Evolutionary conservation across 2,888 invertebrate genomes (phyloP).

Genomic region (Erannis defoliaria): DNA sequence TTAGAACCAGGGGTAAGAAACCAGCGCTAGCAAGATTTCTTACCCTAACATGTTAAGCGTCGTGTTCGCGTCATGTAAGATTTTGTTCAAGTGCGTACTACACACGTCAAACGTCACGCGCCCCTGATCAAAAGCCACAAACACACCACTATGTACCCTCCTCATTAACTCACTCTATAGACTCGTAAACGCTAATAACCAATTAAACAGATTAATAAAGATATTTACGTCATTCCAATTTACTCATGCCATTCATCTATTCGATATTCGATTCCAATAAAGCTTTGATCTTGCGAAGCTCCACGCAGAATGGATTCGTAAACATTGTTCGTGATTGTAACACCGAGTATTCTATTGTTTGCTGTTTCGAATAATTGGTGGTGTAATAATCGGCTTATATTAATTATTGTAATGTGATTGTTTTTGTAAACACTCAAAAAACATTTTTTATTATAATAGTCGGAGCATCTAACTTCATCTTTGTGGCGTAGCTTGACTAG

Average conservation of each 20-base stretch:
- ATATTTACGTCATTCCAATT: constrained; percentile 79
- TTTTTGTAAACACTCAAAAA: neutral
- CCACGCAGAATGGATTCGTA: constrained; percentile 66
- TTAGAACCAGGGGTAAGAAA: constrained; percentile 1
- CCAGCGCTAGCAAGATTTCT: constrained; percentile 15
- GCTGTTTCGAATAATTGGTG: constrained; percentile 53
- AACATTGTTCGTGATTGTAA: constrained; percentile 76
- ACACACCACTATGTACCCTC: constrained; percentile 64
- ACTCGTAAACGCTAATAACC: constrained; percentile 79
- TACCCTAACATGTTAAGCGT: constrained; percentile 29
- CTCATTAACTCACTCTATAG: constrained; percentile 74
- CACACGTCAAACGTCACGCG: constrained; percentile 50
- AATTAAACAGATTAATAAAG: constrained; percentile 84
- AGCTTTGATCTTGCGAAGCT: constrained; percentile 74
- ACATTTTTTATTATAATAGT: too few species aligned
- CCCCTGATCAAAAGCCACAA: constrained; percentile 69
- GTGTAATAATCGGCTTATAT: constrained; percentile 60
- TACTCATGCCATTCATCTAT: constrained; percentile 50
- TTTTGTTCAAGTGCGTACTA: constrained; percentile 50
- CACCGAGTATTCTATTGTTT: constrained; percentile 62
- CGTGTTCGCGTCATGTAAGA: constrained; percentile 47
- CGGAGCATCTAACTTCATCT: too few species aligned
- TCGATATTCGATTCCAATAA: constrained; percentile 65
- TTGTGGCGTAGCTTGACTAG: too few species aligned
- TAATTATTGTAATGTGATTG: constrained; percentile 25